Conservation (phyloP, 2,797 vertebrate genomes). For the Cossypha niveicapilla region DNA sequence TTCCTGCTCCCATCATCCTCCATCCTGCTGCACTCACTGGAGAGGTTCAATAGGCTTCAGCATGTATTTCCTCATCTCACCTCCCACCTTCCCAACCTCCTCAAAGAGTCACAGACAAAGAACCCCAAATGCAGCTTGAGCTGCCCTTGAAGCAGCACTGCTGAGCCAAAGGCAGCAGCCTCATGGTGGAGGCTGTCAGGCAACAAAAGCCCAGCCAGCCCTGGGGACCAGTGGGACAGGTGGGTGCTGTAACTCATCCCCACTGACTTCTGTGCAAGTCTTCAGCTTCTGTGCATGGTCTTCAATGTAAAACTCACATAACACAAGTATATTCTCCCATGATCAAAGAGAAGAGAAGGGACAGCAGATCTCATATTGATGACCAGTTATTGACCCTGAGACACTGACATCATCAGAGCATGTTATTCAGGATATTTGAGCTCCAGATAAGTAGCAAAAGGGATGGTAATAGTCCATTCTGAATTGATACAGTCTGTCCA, state of each 20-base stretch:
- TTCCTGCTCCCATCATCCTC: background rate
- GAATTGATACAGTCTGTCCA: slow-evolving; percentile 1
- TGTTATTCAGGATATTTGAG: background rate
- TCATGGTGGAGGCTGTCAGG: background rate
- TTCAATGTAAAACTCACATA: background rate
- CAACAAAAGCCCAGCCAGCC: background rate
- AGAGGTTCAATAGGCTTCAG: background rate
- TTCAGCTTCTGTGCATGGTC: background rate
- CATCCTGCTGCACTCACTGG: background rate
- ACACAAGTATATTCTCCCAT: background rate
- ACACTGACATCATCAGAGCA: background rate
- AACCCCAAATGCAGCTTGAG: background rate
- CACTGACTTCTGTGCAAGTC: background rate
- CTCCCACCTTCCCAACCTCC: background rate
- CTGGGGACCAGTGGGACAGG: background rate
- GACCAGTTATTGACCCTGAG: background rate
- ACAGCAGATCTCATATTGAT: background rate
- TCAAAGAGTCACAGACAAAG: background rate
- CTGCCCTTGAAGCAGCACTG: background rate
- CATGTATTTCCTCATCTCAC: background rate
- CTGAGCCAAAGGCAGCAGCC: background rate
- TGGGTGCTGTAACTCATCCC: background rate
- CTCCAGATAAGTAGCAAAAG: background rate
- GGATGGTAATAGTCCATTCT: background rate
- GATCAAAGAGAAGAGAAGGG: background rate